Base-by-base conservation (phyloP, 2,113 vertebrate species). In the Larimichthys crocea region DNA sequence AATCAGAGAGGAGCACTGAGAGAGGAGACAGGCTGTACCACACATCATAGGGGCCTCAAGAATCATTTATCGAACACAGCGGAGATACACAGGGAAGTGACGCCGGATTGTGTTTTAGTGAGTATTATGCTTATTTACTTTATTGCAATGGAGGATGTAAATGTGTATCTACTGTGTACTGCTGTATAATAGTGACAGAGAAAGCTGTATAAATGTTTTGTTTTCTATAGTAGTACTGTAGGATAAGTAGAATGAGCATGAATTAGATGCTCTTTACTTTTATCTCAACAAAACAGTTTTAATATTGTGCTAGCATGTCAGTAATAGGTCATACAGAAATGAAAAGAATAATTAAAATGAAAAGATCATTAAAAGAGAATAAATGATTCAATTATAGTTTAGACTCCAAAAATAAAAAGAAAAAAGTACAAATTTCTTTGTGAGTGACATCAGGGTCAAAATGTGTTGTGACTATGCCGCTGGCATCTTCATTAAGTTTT, bases 61-160 rank as follows among this genome's bases (percentile, higher is more conserved):
- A 81, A 68, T 50, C 64, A 68, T 29, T 35, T 48, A 52, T 31
- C 60, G 55, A 31, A 61, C 76, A 52, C 64, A 79, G 81, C 64
- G 19, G 84, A 81, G 70, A 65, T 17, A 79, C 48, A 66, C 50
- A 15, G 67, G 65, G 20, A 31, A 63, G 73, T 0, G 63, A 72
- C 76, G 16, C 68, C n/a, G 71, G 74, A 77, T 35, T 5, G 50
- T 44, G 2, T 10, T 83, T 92, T 55, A 85, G 93, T 94, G 80
- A 93, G 92, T 92, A 91, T 29, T 20, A 62, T 7, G 16, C 59
- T 2, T 7, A 14, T 80, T 52, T 29, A 71, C 42, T 65, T 52
- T 12, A 24, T 16, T 40, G 3, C 48, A 14, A 70, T 69, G 16
- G 62, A 35, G 4, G 9, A 22, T 53, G 57, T 16, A 22, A 14